These are phyloP conservation scores for Paracentrotus lividus DNA, from an alignment of 53 echinoderm and acorn worm genomes.

Conservation along the genomic window DNA sequence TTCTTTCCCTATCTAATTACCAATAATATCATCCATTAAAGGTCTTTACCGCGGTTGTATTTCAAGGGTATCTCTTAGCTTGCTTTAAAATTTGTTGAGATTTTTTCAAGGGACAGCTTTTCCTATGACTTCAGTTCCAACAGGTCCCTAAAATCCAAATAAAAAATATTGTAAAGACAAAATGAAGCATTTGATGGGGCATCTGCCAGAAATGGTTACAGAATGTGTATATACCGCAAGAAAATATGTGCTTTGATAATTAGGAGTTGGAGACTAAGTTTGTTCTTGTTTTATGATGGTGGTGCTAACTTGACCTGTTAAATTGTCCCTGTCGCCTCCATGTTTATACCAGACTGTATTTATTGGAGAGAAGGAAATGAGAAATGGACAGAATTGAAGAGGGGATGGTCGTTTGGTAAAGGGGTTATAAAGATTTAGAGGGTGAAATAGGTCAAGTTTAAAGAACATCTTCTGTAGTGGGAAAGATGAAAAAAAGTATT, in stretches of 20 bases:
- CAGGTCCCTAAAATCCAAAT: too few species aligned
- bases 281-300: background rate
- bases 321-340: slow-evolving; percentile 39
- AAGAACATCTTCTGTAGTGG: too few species aligned
- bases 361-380: background rate
- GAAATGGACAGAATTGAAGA: background rate
- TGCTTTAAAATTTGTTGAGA: too few species aligned
- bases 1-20: background rate
- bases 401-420: background rate
- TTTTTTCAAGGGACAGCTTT: too few species aligned
- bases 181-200: background rate
- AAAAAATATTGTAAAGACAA: background rate
- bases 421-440: background rate
- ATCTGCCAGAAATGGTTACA: background rate
- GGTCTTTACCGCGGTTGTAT: too few species aligned
- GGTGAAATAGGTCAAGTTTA: too few species aligned
- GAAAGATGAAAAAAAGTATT: too few species aligned
- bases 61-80: too few species aligned
- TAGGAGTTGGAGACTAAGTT: background rate
- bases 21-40: background rate
- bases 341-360: slow-evolving; percentile 14
- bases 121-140: too few species aligned
- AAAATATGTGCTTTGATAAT: slow-evolving; percentile 11
- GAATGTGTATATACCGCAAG: background rate
- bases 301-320: background rate